phyloP scores from a whole-genome alignment of 2,888 invertebrate genomes.

The Parnassius glacialis region DNA sequence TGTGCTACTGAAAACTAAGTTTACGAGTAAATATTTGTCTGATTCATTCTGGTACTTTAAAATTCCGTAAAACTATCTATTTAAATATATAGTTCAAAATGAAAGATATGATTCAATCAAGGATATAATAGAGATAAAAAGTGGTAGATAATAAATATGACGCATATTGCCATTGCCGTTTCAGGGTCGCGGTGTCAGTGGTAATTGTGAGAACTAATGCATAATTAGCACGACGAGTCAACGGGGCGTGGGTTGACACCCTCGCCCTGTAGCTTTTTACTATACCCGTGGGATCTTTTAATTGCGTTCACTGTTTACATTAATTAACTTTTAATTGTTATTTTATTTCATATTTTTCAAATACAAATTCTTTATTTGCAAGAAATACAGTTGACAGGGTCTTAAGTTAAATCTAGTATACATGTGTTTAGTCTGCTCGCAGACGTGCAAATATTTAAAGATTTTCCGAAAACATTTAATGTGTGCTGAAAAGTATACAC shows the following conservation, averaged over 20 bases:
- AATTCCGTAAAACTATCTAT: background rate
- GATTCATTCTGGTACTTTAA: background rate
- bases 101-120: background rate
- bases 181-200: constrained; percentile 44
- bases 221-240: constrained; percentile 74
- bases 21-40: too few species aligned
- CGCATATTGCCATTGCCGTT: constrained; percentile 30
- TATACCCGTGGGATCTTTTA: constrained; percentile 73
- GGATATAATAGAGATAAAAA: constrained; percentile 11
- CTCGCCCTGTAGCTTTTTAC: constrained; percentile 52
- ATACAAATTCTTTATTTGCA: too few species aligned
- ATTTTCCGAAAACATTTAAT: background rate
- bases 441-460: background rate
- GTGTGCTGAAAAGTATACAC: too few species aligned
- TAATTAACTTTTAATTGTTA: constrained; percentile 33
- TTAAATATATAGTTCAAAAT: background rate
- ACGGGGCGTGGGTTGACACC: constrained; percentile 70
- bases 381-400: too few species aligned
- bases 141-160: constrained; percentile 16
- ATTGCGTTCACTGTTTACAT: constrained; percentile 55
- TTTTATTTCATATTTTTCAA: constrained; percentile 7
- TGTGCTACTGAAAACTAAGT: too few species aligned
- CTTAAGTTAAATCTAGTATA: too few species aligned
- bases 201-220: constrained; percentile 78
- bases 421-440: too few species aligned